These are phyloP conservation scores for Columbina picui DNA, from an alignment of 2,113 vertebrate genomes.

Conservation along the genomic window DNA sequence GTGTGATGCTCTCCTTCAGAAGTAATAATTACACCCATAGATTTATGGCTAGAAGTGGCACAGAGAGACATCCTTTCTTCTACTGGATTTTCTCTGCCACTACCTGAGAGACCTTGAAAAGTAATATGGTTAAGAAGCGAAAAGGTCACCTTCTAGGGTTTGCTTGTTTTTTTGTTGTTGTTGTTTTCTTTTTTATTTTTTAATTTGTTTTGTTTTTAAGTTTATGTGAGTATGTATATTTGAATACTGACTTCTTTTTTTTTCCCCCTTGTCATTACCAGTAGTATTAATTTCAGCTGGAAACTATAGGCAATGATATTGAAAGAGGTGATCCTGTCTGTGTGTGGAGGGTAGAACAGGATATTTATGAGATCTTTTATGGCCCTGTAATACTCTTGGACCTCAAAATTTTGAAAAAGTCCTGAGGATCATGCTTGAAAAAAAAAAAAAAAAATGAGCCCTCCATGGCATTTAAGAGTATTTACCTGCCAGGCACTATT, in stretches of 20 bases:
- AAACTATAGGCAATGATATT: background rate
- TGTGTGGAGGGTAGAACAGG: background rate
- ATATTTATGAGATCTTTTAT: background rate
- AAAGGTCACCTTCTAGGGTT: background rate
- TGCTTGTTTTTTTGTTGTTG: background rate
- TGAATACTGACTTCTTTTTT: background rate
- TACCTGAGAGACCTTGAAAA: background rate
- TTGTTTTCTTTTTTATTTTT: background rate
- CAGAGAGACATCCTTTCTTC: background rate
- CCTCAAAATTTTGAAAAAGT: background rate
- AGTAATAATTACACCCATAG: background rate
- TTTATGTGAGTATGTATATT: background rate
- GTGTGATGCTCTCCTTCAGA: background rate
- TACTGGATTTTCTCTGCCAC: background rate
- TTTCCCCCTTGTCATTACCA: background rate
- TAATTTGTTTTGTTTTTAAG: background rate
- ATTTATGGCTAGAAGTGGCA: background rate
- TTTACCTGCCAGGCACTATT: background rate
- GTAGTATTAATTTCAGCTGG: background rate
- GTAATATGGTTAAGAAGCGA: background rate
- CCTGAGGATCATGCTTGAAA: background rate
- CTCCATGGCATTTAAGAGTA: background rate
- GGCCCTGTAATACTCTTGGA: background rate
- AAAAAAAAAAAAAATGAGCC: background rate
- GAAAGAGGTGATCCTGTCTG: background rate